A percentile compares a stretch with the other conserved stretches of the same genome.
phyloP scores from a whole-genome alignment of 37 sponge, comb jelly and placozoan genomes.

The Halisarca cf. caerulea region DNA sequence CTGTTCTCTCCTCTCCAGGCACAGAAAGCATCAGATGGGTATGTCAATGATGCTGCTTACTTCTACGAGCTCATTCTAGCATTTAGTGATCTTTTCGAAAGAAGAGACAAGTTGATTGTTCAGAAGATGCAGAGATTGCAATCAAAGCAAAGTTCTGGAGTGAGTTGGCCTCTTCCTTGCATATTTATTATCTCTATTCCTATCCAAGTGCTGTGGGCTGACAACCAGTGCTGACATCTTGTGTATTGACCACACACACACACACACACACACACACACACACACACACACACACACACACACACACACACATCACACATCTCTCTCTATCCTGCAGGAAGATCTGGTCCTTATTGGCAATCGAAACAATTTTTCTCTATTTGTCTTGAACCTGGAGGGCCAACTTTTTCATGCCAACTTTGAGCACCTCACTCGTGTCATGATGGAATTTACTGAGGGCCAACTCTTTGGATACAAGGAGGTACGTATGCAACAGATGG shows the following conservation, averaged over 20 bases:
- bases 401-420: conserved; percentile 82
- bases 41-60: background rate
- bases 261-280: too few relatives aligned
- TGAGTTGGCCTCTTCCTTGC: background rate
- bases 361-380: conserved; percentile 78
- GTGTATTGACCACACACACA: too few relatives aligned
- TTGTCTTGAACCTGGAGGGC: conserved; percentile 78
- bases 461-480: conserved; percentile 65
- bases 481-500: conserved; percentile 28
- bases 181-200: too few relatives aligned
- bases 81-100: conserved; percentile 70
- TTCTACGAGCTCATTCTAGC: background rate
- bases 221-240: too few relatives aligned
- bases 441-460: conserved; percentile 41
- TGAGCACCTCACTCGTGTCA: conserved; percentile 46
- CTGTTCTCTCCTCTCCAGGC: background rate
- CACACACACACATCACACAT: too few relatives aligned
- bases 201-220: too few relatives aligned
- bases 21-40: background rate
- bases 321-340: conserved; percentile 36
- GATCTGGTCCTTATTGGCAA: conserved; percentile 59
- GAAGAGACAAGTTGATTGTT: conserved; percentile 75
- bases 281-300: too few relatives aligned
- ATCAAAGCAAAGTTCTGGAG: conserved; percentile 1
- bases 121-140: conserved; percentile 70